Evolutionary conservation across 2,888 invertebrate genomes (phyloP), one percentile per base, ranked within the genome.

Genomic region (Koerneria pararmatus): DNA sequence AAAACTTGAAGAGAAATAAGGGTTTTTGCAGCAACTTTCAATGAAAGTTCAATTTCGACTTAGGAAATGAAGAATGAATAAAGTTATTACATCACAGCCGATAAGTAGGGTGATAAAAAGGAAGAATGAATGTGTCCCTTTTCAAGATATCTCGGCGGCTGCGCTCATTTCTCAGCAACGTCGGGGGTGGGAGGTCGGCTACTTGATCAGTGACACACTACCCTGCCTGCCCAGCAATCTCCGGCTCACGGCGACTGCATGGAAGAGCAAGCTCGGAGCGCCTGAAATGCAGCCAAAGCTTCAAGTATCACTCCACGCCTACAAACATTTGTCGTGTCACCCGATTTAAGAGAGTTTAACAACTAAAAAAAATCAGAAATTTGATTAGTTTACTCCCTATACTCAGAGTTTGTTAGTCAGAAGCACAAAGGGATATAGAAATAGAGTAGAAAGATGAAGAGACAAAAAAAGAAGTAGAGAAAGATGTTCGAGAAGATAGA

Each of bases 171-270:
- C 78, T 1, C 53, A 64, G 2, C 68, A 69, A 3, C 56, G 76
- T 56, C 72, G 73, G 22, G 76, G 75, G 0, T 78, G 78, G 78
- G 78, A 78, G 46, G 73, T 72, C 37, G 78, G 76, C 5, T 73
- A 75, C 31, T 70, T 78, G 6, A 69, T 75, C 3, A 74, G 75
- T 2, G 78, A 78, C 34, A 65, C 71, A 1, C 67, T 78, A 11
- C 74, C 74, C 3, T 78, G 78, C 56, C 37, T 78, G 35, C 69
- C 70, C 8, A 58, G 58, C 37, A 71, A 70, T 3, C 49, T 76
- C 0, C 65, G 70, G 27, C 62, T 77, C 11, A 75, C 75, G 1
- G 75, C 74, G 8, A 76, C 77, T 4, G 76, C 67, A 11, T 77
- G 77, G 77, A 72, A 69, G 54, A 72, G 70, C 32, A 69, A 66